Base-by-base conservation (phyloP, 2,888 invertebrate species). In the Epistrophella euchroma region DNA sequence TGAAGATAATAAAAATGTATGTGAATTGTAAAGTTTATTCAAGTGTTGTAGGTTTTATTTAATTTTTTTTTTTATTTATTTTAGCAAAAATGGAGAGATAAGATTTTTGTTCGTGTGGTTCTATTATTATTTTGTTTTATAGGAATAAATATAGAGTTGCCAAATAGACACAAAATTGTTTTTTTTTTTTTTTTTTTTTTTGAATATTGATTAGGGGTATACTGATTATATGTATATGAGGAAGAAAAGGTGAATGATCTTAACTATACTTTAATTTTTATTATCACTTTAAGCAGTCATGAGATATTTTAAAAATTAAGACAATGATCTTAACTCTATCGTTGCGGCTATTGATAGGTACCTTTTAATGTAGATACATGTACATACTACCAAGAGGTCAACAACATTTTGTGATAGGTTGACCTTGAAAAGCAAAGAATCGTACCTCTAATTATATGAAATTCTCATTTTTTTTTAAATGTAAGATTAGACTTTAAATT, bases 81-180 rank as follows among this genome's bases (percentile, higher is more conserved):
- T 74, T 78, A 64, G 86, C 86, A 45, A 79, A 45, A 79, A 71
- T 47, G 13, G 4, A 37, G 70, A 86, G 82, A 86, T 86, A 82
- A 86, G 86, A 74, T 82, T 66, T 64, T 70, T 73, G 45, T 37
- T 19, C n/a, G 58, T 35, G 35, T 58, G 37, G 13, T 40, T 52
- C 64, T 76, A 17, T 76, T 80, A 73, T 56, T 45, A 32, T 32
- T 32, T 6, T 0, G 43, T 35, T 22, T 60, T 60, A 37, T 47
- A 37, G 17, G 7, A 45, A 32, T 11, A 50, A 19, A 35, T 4
- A 47, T 19, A 85, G 80, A 55, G 80, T 80, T 85, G 75, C 84
- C 84, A 85, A 55, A 15, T 43, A 25, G 47, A 50, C 25, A 25
- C 11, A 7, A 10, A 60, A 6, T 22, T 56, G 1, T 37, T 13